Conservation (phyloP, 2,888 invertebrate species). For the Cephus pygmeus region DNA sequence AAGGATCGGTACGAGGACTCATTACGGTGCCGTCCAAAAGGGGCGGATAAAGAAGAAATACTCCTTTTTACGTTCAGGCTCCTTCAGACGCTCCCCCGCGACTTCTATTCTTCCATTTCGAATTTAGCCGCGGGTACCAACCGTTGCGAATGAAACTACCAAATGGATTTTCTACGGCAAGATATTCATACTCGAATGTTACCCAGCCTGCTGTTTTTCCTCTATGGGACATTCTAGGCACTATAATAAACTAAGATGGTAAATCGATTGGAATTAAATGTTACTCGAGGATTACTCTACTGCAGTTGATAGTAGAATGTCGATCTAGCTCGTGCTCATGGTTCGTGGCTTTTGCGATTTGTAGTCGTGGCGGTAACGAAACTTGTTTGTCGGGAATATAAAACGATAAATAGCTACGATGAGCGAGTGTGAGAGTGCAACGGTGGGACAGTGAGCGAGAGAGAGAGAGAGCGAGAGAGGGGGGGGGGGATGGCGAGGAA, state of each 20-base stretch:
- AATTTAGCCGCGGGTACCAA: constrained; percentile 53
- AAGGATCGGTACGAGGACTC: not conserved
- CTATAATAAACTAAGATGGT: too few relatives aligned
- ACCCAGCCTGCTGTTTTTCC: too few relatives aligned
- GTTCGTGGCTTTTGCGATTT: not conserved
- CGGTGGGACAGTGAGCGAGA: constrained; percentile 30
- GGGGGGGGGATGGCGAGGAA: constrained; percentile 31
- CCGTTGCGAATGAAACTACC: too few relatives aligned
- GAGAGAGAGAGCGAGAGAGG: constrained; percentile 32
- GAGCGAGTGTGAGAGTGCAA: constrained; percentile 17
- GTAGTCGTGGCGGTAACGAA: constrained; percentile 37
- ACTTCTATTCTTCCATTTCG: constrained; percentile 39
- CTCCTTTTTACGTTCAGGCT: constrained; percentile 14
- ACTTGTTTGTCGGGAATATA: constrained; percentile 47
- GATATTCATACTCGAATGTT: too few relatives aligned
- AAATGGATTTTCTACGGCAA: too few relatives aligned
- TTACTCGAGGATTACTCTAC: too few relatives aligned
- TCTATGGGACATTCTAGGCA: too few relatives aligned
- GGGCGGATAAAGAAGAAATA: constrained; percentile 10
- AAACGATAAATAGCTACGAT: constrained; percentile 55
- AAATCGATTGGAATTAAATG: too few relatives aligned
- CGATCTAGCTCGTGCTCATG: too few relatives aligned
- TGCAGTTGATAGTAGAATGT: too few relatives aligned
- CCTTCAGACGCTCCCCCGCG: constrained; percentile 9
- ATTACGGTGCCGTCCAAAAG: not conserved